Evolutionary conservation across 2,113 vertebrate species (phyloP).

Genomic region (Genyomyrus donnyi): DNA sequence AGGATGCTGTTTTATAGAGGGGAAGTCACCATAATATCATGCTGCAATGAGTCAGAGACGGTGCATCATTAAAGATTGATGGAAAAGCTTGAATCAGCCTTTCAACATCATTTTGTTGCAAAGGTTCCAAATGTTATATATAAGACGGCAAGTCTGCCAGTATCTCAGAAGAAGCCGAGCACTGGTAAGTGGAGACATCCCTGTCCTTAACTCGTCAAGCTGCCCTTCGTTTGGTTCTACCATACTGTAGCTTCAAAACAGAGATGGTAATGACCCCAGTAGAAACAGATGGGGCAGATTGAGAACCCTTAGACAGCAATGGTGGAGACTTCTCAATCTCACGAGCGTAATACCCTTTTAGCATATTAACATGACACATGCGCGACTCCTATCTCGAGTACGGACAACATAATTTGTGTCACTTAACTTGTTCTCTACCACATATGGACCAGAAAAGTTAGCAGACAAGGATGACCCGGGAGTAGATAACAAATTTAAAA

Average conservation of each 20-base stretch:
- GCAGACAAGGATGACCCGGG: not conserved
- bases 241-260: not conserved
- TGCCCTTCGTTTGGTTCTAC: not conserved
- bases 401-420: not conserved
- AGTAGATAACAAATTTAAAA: not conserved
- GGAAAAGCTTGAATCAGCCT: not conserved
- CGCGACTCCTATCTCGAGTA: not conserved
- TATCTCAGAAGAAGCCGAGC: not conserved
- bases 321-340: not conserved
- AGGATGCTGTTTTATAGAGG: not conserved
- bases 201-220: not conserved
- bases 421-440: not conserved
- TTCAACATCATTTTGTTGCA: not conserved
- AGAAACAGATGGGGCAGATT: too few species aligned
- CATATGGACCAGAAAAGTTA: constrained; percentile 4
- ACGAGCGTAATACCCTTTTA: not conserved
- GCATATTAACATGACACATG: not conserved
- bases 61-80: not conserved
- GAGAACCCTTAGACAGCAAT: too few species aligned
- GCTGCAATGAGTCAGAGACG: not conserved
- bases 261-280: not conserved
- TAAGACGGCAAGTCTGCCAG: not conserved
- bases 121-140: not conserved
- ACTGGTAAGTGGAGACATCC: not conserved
- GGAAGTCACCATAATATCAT: not conserved